Evolutionary conservation across 2,888 invertebrate species (phyloP), one percentile per base, ranked within the genome.

Genomic region (Caenorhabditis zanzibari): DNA sequence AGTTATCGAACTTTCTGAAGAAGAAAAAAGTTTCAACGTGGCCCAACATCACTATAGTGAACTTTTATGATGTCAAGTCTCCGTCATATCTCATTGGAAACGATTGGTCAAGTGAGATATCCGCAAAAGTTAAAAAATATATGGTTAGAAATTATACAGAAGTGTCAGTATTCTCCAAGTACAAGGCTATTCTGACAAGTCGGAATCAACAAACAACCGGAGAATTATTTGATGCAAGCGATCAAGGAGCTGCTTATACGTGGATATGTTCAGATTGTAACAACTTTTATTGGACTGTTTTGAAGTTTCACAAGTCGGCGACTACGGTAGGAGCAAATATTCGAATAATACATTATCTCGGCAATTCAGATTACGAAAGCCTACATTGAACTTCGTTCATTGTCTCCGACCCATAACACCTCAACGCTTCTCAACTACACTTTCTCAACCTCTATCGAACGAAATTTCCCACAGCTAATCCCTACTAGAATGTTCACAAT

Each of bases 401-500:
- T 81, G 0, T 81, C 81, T 3, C 81, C 81, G 5, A 74, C 69
- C 6, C 56, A 81, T 35, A 52, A 69, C 44, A 68, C 69, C 4
- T 38, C 68, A 0, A 64, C 81, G n/a, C 52, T 81, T 10, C 61
- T 81, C 12, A 74, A 74, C 32, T 81, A 81, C 63, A 19, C 69
- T 0, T 54, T 44, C 1, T 52, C 58, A 12, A 2, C 64, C 0
- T 22, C 32, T 16, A 14, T 71, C 2, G 35, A 69, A 9, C 19
- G 28, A 0, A 44, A 74, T 26, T 81, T 81, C 32, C 81, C 81
- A 0, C 81, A 81, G 44, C 26, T 69, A 22, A 74, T 81, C 16
- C 81, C 81, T n/a, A 44, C 81, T 5, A 16, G 74, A 56, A 81
- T 81, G 81, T 81, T 81, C 61, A 81, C 81, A 28, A 74, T 81